These are phyloP conservation scores for Pavo muticus DNA, from an alignment of 2,113 vertebrate species.

Conservation along the genomic window DNA sequence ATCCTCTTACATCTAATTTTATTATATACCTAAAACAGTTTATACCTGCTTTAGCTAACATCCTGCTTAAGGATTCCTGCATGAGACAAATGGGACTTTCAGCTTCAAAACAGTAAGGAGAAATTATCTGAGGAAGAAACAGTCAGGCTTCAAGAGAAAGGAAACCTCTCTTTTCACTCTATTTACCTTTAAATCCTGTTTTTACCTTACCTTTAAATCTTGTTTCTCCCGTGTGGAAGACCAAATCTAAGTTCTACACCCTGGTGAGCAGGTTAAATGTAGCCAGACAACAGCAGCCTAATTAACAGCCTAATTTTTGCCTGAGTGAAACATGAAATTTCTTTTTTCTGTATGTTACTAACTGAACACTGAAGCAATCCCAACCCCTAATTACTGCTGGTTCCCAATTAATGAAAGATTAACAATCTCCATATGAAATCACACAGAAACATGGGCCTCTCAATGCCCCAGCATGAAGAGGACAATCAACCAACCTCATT, in stretches of 20 bases:
- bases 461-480: not conserved
- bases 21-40: not conserved
- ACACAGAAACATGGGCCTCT: not conserved
- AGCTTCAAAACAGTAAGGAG: not conserved
- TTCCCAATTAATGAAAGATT: conserved; percentile 38
- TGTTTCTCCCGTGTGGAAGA: not conserved
- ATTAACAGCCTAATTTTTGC: conserved; percentile 36
- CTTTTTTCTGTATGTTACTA: not conserved
- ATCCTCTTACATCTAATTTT: not conserved
- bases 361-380: not conserved
- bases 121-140: not conserved
- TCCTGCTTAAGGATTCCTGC: not conserved
- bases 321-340: not conserved
- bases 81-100: not conserved
- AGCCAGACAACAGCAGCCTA: conserved; percentile 26
- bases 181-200: not conserved
- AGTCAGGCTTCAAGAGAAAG: not conserved
- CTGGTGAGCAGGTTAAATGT: not conserved
- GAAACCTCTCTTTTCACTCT: not conserved
- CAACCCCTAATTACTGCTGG: conserved; percentile 25
- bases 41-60: not conserved
- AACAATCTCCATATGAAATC: conserved; percentile 3
- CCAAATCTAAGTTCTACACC: not conserved
- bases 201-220: not conserved
- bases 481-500: not conserved